Percentiles rank a stretch among this genome's conserved stretches.
phyloP scores from a whole-genome alignment of 2,113 vertebrate species.

The Fukomys damarensis region DNA sequence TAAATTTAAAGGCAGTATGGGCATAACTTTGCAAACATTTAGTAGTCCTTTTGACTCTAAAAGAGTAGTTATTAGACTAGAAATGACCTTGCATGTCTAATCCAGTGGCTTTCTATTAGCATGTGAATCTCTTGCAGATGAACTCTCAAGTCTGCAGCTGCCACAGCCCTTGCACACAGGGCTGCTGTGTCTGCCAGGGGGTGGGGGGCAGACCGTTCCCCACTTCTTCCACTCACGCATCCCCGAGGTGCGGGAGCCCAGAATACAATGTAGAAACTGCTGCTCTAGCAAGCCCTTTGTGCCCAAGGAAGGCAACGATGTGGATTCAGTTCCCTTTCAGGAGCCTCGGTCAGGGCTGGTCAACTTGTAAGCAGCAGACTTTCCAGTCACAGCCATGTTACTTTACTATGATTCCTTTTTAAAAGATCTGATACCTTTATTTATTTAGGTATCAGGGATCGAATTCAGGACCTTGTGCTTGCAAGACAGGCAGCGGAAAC shows the following conservation, averaged over 20 bases:
- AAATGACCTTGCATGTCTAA: neutral
- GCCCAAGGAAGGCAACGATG: neutral
- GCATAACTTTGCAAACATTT: neutral
- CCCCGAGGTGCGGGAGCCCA: neutral
- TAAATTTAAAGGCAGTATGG: neutral
- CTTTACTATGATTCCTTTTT: neutral
- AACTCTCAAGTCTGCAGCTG: neutral
- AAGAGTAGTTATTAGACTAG: neutral
- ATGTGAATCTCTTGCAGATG: neutral
- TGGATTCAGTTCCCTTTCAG: neutral
- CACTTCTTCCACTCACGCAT: rapidly evolving
- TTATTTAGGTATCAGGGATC: no score
- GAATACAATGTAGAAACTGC: neutral
- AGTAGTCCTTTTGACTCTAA: neutral
- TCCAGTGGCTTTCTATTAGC: neutral
- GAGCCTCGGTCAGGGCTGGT: neutral
- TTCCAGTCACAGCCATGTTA: neutral
- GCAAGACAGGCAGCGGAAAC: no score
- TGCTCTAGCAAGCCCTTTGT: neutral
- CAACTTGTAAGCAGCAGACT: neutral
- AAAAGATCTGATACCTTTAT: no score
- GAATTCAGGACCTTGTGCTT: no score
- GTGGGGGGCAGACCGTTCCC: no score
- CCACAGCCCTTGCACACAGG: neutral
- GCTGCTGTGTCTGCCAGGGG: neutral